phyloP scores from a whole-genome alignment of 2,113 vertebrate species.

The Lontra canadensis region DNA sequence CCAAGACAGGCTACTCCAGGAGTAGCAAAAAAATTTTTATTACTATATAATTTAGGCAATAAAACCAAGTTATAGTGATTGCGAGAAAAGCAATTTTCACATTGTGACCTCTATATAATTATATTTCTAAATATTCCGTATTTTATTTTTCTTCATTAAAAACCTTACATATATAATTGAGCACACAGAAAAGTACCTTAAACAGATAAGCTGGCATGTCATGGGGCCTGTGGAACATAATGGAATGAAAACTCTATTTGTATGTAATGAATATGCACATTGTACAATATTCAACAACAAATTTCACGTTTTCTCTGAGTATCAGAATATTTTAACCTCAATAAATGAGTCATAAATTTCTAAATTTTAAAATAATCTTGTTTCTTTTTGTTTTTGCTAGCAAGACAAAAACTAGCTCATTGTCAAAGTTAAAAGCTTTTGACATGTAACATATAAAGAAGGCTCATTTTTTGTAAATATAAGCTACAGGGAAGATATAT shows the following conservation, averaged over 20 bases:
- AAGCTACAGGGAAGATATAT: neutral
- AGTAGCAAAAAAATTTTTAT: slow-evolving; percentile 67
- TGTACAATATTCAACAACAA: neutral
- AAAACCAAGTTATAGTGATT: slow-evolving; percentile 65
- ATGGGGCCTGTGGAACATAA: slow-evolving; percentile 12
- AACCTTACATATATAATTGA: slow-evolving; percentile 57
- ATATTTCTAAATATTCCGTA: slow-evolving; percentile 69
- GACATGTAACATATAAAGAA: neutral
- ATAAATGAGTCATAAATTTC: neutral
- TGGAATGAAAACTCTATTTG: slow-evolving; percentile 38
- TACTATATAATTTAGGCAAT: slow-evolving; percentile 57
- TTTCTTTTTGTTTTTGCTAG: neutral
- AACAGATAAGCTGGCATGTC: slow-evolving; percentile 38
- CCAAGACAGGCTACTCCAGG: slow-evolving; percentile 14
- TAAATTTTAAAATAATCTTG: slow-evolving; percentile 24
- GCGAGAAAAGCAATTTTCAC: slow-evolving; percentile 66
- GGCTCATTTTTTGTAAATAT: neutral
- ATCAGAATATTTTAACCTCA: slow-evolving; percentile 18
- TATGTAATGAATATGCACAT: neutral
- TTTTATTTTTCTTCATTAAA: slow-evolving; percentile 73
- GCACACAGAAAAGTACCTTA: slow-evolving; percentile 39
- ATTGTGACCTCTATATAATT: slow-evolving; percentile 64
- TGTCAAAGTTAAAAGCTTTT: neutral
- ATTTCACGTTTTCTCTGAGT: slow-evolving; percentile 12
- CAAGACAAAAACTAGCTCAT: neutral